Percentiles rank a stretch among this genome's conserved stretches.
Conservation (phyloP, 2,888 invertebrate genomes). For the Nomada fucata region DNA sequence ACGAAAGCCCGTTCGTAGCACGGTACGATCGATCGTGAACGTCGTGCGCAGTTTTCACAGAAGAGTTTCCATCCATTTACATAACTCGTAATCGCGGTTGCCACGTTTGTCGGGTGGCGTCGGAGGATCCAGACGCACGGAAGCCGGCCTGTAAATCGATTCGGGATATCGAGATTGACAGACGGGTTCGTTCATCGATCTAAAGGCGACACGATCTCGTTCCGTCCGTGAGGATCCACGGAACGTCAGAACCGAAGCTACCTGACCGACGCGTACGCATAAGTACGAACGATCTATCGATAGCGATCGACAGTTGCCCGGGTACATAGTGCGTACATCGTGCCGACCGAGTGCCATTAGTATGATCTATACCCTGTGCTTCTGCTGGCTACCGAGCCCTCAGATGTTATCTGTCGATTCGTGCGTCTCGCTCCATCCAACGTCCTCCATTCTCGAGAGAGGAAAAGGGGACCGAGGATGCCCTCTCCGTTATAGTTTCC, state of each 20-base stretch:
- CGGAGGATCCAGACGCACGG: constrained; percentile 4
- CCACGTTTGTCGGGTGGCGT: constrained; percentile 9
- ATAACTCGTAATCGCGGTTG: constrained; percentile 26
- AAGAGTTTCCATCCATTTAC: not conserved
- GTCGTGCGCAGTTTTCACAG: not conserved
- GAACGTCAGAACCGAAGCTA: constrained; percentile 26
- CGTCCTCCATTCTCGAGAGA: constrained; percentile 30
- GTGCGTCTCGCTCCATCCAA: constrained; percentile 35
- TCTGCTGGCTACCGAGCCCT: constrained; percentile 79
- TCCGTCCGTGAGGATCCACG: not conserved
- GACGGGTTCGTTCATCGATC: constrained; percentile 13
- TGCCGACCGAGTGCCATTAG: constrained; percentile 77
- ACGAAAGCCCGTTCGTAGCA: not conserved
- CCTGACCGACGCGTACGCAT: constrained; percentile 7
- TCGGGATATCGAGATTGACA: constrained; percentile 26
- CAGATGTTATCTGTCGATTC: constrained; percentile 74
- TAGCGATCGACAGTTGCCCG: constrained; percentile 60
- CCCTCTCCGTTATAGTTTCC: constrained; percentile 40
- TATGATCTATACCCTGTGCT: constrained; percentile 82
- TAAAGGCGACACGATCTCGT: constrained; percentile 26
- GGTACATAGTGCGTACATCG: constrained; percentile 32
- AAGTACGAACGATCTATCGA: constrained; percentile 58
- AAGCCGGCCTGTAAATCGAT: constrained; percentile 2
- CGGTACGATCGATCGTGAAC: constrained; percentile 25
- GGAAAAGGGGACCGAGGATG: constrained; percentile 32